A percentile compares a stretch with the other conserved stretches of the same genome.
phyloP scores from a whole-genome alignment of 2,113 vertebrate species.

The Hydrochoerus hydrochaeris region DNA sequence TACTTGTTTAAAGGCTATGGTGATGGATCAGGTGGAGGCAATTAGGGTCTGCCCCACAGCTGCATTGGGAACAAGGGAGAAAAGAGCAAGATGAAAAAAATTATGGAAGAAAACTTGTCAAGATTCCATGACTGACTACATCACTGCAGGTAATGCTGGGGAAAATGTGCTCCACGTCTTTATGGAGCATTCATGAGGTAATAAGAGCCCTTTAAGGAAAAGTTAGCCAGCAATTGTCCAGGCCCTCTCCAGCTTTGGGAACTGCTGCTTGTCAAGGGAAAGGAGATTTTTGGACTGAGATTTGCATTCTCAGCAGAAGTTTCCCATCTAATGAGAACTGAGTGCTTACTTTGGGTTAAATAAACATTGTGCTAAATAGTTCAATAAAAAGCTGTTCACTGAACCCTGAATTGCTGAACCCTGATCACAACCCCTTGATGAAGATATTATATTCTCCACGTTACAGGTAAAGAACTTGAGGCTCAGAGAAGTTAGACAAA shows the following conservation, averaged over 20 bases:
- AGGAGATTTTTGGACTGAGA: background rate
- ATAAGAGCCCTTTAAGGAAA: background rate
- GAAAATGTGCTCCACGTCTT: background rate
- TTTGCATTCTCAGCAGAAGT: background rate
- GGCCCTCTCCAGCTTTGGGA: background rate
- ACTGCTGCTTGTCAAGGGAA: background rate
- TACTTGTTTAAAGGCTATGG: background rate
- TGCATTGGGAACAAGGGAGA: background rate
- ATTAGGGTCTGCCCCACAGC: background rate
- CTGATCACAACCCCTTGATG: background rate
- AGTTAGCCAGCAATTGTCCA: background rate
- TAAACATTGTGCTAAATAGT: background rate
- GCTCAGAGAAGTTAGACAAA: background rate
- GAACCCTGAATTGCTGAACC: background rate
- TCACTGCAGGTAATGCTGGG: background rate
- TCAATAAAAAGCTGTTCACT: background rate
- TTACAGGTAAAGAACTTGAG: background rate
- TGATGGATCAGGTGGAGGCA: background rate
- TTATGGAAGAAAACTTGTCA: background rate
- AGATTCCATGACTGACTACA: background rate
- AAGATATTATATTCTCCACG: background rate
- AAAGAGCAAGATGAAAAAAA: background rate
- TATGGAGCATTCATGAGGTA: fast-evolving
- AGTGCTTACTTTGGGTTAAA: background rate
- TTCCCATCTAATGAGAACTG: background rate